Evolutionary conservation across 2,888 invertebrate species (phyloP).

Genomic region (Drosophila paranaensis): DNA sequence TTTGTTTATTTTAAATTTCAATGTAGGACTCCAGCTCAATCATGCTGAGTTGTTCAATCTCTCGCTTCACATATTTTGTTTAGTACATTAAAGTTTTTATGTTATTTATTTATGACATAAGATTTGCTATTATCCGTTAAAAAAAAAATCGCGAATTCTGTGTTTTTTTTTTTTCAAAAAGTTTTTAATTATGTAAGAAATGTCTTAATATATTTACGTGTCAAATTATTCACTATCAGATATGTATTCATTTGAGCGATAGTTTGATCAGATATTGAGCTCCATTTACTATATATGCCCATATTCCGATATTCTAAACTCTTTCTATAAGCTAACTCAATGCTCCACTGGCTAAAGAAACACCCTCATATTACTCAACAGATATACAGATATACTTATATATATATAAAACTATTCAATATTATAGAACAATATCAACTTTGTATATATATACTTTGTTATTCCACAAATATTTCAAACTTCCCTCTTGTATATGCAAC

Average conservation of each 20-base stretch:
- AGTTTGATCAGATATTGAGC: too few species aligned
- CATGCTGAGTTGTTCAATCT: not conserved
- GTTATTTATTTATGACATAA: not conserved
- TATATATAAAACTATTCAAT: not conserved
- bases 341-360: slow-evolving; percentile 8
- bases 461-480: not conserved
- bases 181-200: too few species aligned
- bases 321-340: slow-evolving; percentile 24
- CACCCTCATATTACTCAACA: slow-evolving; percentile 24
- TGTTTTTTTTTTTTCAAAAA: too few species aligned
- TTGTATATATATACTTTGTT: not conserved
- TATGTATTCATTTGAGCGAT: too few species aligned
- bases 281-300: not conserved
- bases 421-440: not conserved
- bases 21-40: not conserved
- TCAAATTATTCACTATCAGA: too few species aligned
- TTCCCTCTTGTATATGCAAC: not conserved
- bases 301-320: slow-evolving; percentile 31
- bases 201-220: too few species aligned
- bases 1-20: not conserved
- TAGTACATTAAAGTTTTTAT: too few species aligned
- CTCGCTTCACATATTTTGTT: too few species aligned
- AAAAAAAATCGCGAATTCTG: too few species aligned
- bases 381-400: too few species aligned
- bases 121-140: too few species aligned